Evolutionary conservation across 2,113 vertebrate species (phyloP), one percentile per base, ranked within the genome.

Genomic region (Cyphomyrus discorhynchus): DNA sequence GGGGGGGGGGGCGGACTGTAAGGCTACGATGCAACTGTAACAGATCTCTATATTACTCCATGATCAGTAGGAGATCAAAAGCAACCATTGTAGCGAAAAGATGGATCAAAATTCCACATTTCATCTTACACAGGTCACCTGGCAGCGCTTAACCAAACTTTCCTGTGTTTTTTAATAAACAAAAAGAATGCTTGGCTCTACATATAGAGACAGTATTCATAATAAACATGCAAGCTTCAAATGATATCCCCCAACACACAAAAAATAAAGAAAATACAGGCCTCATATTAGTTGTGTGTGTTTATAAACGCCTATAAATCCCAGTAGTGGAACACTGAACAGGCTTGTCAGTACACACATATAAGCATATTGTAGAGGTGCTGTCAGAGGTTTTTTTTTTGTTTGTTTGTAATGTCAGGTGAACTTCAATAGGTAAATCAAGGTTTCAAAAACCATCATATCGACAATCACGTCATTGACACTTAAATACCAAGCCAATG

Each of bases 301-400:
- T 39, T 80, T 86, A 49, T 13, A 49, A 85, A 85, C 45, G 21
- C 82, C 83, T 49, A 50, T n/a, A 86, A 39, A 89, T 74, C 62
- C 19, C 47, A 56, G 70, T 83, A 82, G 50, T 89, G 50, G 74
- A 89, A 56, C 52, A 35, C 31, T 82, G 74, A 89, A 56, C 88
- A 89, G 70, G 46, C 24, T 82, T 39, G 27, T 50, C 74, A 89
- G 45, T 52, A 52, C n/a, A 88, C 45, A 74, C 62, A 52, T 19
- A 80, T 80, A 35, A 80, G 74, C 74, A 19, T 80, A 19, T 80
- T 80, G 42, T 19, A 80, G 62, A 77, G 88, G 27, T 42, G 53
- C 58, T 42, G 74, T 80, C 74, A 80, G 74, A 80, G 42, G 13
- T 80, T 39, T 66, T 66, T 66, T 66, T 27, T 9, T 58, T 66